These are phyloP conservation scores for Shinisaurus crocodilurus DNA, from an alignment of 2,113 vertebrate species.

Conservation along the genomic window DNA sequence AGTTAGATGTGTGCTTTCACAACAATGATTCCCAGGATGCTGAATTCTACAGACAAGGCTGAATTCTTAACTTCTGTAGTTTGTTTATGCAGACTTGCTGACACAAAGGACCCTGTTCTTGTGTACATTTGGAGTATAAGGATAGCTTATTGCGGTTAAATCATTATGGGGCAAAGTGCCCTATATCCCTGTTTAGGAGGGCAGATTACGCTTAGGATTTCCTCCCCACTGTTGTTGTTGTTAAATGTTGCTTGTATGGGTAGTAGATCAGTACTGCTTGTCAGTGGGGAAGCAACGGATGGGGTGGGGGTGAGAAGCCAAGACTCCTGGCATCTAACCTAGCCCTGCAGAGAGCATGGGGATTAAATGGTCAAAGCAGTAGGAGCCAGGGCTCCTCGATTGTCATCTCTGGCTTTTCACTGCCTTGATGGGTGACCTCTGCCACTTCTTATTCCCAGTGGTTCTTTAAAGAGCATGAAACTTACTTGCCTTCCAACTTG, in stretches of 20 bases:
- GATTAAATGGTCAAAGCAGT: constrained; percentile 16
- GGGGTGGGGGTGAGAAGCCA: background rate
- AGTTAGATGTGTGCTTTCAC: too few relatives aligned
- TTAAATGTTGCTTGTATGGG: background rate
- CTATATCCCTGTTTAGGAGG: background rate
- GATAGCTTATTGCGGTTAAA: background rate
- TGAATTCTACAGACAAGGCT: background rate
- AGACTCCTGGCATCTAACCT: background rate
- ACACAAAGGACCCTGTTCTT: background rate
- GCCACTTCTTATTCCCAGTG: constrained; percentile 9
- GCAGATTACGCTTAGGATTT: background rate
- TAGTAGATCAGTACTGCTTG: background rate
- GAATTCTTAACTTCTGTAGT: background rate
- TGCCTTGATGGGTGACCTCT: constrained; percentile 21
- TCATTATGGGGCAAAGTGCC: background rate
- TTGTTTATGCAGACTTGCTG: background rate
- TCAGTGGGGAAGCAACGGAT: background rate
- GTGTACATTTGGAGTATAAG: background rate
- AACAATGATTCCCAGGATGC: background rate
- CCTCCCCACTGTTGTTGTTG: background rate
- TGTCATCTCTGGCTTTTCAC: constrained; percentile 5
- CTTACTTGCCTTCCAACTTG: background rate
- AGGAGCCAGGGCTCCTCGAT: background rate
- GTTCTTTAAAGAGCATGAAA: constrained; percentile 21
- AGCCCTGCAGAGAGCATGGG: background rate